phyloP scores from a whole-genome alignment of 2,888 invertebrate genomes.

The Timema podura region DNA sequence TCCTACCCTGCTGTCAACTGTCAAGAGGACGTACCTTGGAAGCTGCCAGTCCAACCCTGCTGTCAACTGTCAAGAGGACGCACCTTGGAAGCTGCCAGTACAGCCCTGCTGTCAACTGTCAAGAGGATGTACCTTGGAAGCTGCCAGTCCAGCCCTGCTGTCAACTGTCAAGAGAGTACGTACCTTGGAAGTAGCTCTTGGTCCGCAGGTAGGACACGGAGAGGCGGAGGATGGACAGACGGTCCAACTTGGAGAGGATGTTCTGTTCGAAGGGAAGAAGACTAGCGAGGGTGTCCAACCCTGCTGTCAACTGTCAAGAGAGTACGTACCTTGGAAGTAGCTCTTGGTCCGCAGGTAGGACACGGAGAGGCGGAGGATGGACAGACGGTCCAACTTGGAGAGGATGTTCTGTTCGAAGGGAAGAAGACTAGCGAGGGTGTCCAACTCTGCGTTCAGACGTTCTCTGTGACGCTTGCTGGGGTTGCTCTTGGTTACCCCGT shows the following conservation, averaged over 20 bases:
- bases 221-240: constrained; percentile 93
- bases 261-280: constrained; percentile 95
- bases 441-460: constrained; percentile 95
- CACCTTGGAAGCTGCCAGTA: too few relatives aligned
- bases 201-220: constrained; percentile 98
- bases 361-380: constrained; percentile 95
- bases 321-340: constrained; percentile 98
- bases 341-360: constrained; percentile 98
- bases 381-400: constrained; percentile 95
- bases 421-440: constrained; percentile 88
- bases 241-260: constrained; percentile 95
- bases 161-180: constrained; percentile 33
- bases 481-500: constrained; percentile 93
- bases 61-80: too few relatives aligned
- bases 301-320: too few relatives aligned
- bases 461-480: constrained; percentile 98
- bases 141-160: too few relatives aligned
- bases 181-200: constrained; percentile 99
- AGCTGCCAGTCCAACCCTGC: too few relatives aligned
- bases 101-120: too few relatives aligned
- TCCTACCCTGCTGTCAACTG: too few relatives aligned
- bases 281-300: constrained; percentile 94
- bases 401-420: constrained; percentile 98
- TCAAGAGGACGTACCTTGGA: too few relatives aligned
- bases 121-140: too few relatives aligned